Evolutionary conservation across 2,113 vertebrate genomes (phyloP), one percentile per base, ranked within the genome.

Genomic region (Alethe diademata): DNA sequence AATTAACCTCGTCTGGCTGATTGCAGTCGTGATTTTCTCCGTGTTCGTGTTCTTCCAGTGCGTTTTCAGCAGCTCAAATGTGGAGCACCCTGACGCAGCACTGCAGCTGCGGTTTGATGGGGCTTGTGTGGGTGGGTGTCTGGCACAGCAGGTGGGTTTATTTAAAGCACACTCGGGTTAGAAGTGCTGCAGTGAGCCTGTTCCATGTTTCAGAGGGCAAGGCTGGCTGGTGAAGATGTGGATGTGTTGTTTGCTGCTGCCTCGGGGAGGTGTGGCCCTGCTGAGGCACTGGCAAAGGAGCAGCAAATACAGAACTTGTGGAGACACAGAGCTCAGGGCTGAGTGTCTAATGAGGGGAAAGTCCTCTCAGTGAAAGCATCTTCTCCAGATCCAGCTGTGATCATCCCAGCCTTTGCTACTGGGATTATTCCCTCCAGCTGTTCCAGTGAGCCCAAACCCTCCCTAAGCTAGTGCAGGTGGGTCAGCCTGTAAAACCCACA

Each of bases 161-260:
- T 92, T 93, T 67, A 70, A 78, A 80, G 74, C 47, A 62, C 24
- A 3, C 51, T 73, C 8, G 19, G 48, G 83, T 92, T 71, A 74
- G 88, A 88, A 78, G 35, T 24, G 73, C 60, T 87, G 50, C 56
- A 35, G 66, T 28, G 43, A 95, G 51, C 93, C 35, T 7, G 64
- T 54, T 51, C 51, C n/a, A 2, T 5, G 26, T 62, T 71, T 75
- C 64, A 51, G 81, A 79, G 42, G 57, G 50, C 47, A 65, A 74
- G 48, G 56, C 36, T 73, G 81, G 11, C 35, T 75, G 40, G 19
- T 0, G 0, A n/a, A 45, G 71, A 8, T 0, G 3, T 0, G 3
- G 53, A 10, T 65, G 72, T 8, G 47, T 25, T n/a, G 14, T 56
- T 45, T 82, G 47, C 19, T 45, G 58, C 58, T 2, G 1, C 83